Conservation (phyloP, 2,797 vertebrate genomes). For the Nothura maculosa region DNA sequence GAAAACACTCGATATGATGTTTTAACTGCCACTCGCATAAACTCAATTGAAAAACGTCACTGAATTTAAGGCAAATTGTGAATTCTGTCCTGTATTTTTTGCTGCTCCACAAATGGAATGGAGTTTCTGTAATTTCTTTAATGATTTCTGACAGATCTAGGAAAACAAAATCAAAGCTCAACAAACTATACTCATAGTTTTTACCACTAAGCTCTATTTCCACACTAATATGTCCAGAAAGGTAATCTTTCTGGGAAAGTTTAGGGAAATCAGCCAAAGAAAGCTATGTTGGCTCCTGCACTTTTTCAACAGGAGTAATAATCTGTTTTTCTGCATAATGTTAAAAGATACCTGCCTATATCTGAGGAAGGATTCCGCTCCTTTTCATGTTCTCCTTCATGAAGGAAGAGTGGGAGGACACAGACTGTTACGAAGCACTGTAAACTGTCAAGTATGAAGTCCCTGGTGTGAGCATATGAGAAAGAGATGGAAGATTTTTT, state of each 20-base stretch:
- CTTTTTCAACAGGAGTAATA: background rate
- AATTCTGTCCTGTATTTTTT: background rate
- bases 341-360: background rate
- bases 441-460: background rate
- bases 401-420: background rate
- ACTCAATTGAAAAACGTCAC: rapidly evolving
- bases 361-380: background rate
- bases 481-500: background rate
- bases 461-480: background rate
- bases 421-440: background rate
- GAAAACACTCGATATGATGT: rapidly evolving
- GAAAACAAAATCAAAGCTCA: background rate
- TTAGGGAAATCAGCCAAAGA: rapidly evolving
- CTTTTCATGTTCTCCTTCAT: background rate
- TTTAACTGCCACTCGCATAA: background rate
- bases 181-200: background rate
- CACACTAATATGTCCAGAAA: background rate
- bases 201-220: background rate
- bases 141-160: background rate
- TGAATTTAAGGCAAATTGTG: background rate
- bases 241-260: rapidly evolving
- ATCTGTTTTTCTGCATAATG: background rate
- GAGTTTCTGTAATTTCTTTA: background rate
- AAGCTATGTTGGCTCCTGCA: background rate
- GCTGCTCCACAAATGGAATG: background rate